Evolutionary conservation across 2,113 vertebrate species (phyloP), one percentile per base, ranked within the genome.

Genomic region (Platysteira castanea): DNA sequence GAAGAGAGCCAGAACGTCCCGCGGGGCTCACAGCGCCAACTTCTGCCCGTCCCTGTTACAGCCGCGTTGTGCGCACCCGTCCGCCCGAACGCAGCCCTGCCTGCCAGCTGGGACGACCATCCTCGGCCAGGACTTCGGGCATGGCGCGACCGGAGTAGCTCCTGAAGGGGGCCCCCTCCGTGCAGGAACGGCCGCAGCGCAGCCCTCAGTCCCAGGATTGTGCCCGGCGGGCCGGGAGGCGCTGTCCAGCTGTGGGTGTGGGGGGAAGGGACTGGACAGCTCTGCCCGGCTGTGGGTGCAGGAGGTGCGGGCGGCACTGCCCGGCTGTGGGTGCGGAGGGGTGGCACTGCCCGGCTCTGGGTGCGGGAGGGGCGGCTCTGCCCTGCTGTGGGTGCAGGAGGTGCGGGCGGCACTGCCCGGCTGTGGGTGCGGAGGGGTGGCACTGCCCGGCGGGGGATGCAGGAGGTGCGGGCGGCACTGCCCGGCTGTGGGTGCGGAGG

Each of bases 161-260:
- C 9, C 19, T 6, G 15, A 26, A 4, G 4, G n/a, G n/a, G 6
- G 2, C n/a, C 11, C 22, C 3, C 13, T 23, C 16, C 4, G 4
- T 2, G 52, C 52, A 16, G 49, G 37, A 46, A 15, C 7, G 15
- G 16, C 30, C 6, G 10, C 31, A 30, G 44, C 9, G 1, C 18
- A n/a, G 30, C 20, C 16, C n/a, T 14, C 13, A 3, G 24, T 5
- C 3, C 19, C n/a, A 13, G 15, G 15, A 19, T 39, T 49, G 60
- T n/a, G 30, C 35, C 24, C 13, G 16, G 60, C 7, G 20, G 49
- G n/a, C 23, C 20, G 9, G 21, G 41, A 35, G 19, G 22, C 18
- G 13, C 46, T 49, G 44, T 9, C 17, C 33, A 28, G 33, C 16
- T 47, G 15, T 5, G 44, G 22, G 11, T 13, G 8, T 12, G 27